Evolutionary conservation across 1,140 invertebrate species (phyloP), one percentile per base, ranked within the genome.

Genomic region (Amyelois transitella): DNA sequence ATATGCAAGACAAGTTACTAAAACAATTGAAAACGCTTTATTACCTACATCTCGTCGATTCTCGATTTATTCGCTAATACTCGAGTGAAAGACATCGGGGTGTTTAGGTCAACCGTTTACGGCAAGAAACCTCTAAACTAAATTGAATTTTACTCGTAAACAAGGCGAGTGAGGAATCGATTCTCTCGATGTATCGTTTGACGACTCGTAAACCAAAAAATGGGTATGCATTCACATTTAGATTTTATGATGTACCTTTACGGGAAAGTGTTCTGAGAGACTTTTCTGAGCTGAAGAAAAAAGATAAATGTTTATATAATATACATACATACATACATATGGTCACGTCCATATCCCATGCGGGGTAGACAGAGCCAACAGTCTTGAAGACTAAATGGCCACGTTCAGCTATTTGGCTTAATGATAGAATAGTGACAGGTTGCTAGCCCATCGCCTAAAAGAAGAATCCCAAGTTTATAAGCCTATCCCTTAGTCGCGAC

Each of bases 41-140:
- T n/a, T n/a, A n/a, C n/a, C n/a, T 2, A 10, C n/a, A 4, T n/a
- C n/a, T 38, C 12, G 1, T 38, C 32, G 32, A 38, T 38, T 14
- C 32, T 38, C 32, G 32, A 38, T 38, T 38, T 38, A 38, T 38
- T 38, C 32, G n/a, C 32, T 14, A 14, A 38, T 2, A n/a, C n/a
- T 38, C 32, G 32, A n/a, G n/a, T n/a, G 12, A 38, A n/a, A 49
- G 21, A 14, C 49, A 17, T 51, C 32, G 64, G 45, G 62, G 56
- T 62, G 61, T 56, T 62, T 44, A 64, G 75, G 77, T 79, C 77
- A 81, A 73, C 79, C 71, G 77, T 80, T 84, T 82, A 81, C 65
- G 69, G 43, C 44, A 47, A 63, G 55, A 55, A 61, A 61, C 60
- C 66, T 70, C 64, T 73, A 72, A 77, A 81, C 71, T 72, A 83